Base-by-base conservation (phyloP, 1,140 invertebrate species). In the Drosophila repleta region DNA sequence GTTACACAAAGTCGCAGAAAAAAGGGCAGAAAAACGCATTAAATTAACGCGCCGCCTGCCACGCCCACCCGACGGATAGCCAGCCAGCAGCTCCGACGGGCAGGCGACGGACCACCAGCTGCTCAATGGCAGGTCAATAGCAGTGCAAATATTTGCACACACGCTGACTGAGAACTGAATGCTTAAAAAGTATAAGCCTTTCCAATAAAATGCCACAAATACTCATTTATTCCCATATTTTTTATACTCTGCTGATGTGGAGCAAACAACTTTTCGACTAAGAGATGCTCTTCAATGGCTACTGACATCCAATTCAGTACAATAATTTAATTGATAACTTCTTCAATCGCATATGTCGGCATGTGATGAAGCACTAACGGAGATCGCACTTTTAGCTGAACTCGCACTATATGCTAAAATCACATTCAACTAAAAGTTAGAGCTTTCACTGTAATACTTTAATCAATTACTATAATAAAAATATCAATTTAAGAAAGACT, bases 1-100 rank as follows among this genome's bases (percentile, higher is more conserved):
- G 45, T 81, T 87, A 46, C 43, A 69, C 56, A 75, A 72, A 56
- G 41, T 57, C 56, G 41, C 32, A 32, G 32, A 55, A 48, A 61
- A 70, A 29, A 41, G n/a, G 3, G 11, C 55, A 45, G 35, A 17
- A 67, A 39, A 41, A 55, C 51, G 41, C 49, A 53, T 64, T 45
- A 64, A 64, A 29, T 53, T 52, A 26, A 64, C 26, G 32, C 41
- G 20, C 29, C 24, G 24, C 51, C 17, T 32, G 41, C 11, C 56
- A 29, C 41, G 13, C 56, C 18, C 24, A 20, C 39, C 11, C 17
- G 26, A 8, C 17, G 39, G 55, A 57, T 39, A 18, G 21, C 0
- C 37, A 6, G 53, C 11, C 20, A 13, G 35, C n/a, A n/a, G n/a
- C n/a, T 13, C 32, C 2, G 52, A 15, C 35, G 11, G 49, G 21